These are phyloP conservation scores for Triplophysa tibetana DNA, from an alignment of 2,113 vertebrate genomes.

Conservation along the genomic window DNA sequence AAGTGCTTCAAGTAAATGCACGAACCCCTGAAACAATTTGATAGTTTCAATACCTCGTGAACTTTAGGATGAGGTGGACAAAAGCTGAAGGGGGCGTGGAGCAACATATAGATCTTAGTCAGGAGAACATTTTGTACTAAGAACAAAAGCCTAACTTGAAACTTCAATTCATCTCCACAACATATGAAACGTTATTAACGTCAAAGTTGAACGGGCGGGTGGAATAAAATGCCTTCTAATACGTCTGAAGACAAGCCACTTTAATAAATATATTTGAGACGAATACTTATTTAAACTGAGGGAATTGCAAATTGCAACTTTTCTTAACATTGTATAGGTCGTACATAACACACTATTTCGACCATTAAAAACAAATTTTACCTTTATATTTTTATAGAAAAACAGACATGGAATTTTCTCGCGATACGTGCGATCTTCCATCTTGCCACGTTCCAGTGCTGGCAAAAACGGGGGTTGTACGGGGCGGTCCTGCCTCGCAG, in stretches of 20 bases:
- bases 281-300: not conserved
- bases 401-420: constrained; percentile 28
- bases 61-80: constrained; percentile 22
- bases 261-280: not conserved
- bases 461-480: not conserved
- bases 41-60: not conserved
- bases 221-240: not conserved
- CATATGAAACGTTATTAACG: not conserved
- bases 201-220: not conserved
- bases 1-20: too few relatives aligned
- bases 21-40: too few relatives aligned
- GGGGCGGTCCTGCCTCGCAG: constrained; percentile 49
- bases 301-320: not conserved
- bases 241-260: too few relatives aligned
- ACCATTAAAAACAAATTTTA: too few relatives aligned
- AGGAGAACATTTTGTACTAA: constrained; percentile 15
- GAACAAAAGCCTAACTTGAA: not conserved
- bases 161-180: not conserved
- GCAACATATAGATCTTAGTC: not conserved
- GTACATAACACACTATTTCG: too few relatives aligned
- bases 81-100: constrained; percentile 17
- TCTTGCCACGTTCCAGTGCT: constrained; percentile 64
- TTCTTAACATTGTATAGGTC: not conserved
- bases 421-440: constrained; percentile 57
- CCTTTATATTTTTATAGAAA: not conserved